Evolutionary conservation across 2,113 vertebrate species (phyloP).

Genomic region (Python bivittatus): DNA sequence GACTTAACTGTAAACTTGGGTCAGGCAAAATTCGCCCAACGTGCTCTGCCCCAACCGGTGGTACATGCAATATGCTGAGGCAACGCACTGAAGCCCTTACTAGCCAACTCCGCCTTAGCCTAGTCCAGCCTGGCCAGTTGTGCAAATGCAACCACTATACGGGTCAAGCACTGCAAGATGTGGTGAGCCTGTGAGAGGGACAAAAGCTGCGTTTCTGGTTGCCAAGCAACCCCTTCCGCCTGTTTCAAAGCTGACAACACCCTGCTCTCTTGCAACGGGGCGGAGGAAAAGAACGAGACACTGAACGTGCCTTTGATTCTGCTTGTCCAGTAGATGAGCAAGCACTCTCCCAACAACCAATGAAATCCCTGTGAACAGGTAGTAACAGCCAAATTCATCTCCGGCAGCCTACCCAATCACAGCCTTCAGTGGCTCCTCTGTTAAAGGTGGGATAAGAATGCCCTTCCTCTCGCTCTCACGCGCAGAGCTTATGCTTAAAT

Average conservation of each 20-base stretch:
- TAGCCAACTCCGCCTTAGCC: not conserved
- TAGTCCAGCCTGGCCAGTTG: not conserved
- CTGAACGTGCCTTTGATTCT: constrained; percentile 33
- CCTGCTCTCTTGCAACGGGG: constrained; percentile 10
- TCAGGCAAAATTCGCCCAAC: not conserved
- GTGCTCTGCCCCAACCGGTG: not conserved
- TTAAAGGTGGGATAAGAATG: rapidly evolving
- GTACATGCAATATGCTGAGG: not conserved
- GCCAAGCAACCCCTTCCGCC: not conserved
- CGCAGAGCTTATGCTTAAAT: not conserved
- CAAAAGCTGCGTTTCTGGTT: not conserved
- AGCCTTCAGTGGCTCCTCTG: not conserved
- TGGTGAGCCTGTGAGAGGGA: not conserved
- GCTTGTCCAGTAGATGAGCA: constrained; percentile 11
- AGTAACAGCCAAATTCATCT: constrained; percentile 44
- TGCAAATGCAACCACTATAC: not conserved
- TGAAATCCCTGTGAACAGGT: constrained; percentile 39
- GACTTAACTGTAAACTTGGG: not conserved
- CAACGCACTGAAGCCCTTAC: not conserved
- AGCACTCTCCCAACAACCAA: not conserved
- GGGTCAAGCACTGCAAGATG: not conserved
- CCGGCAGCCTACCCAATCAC: not conserved
- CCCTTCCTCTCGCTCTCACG: not conserved
- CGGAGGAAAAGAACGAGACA: constrained; percentile 19
- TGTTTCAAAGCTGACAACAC: not conserved